Conservation (phyloP, 2,113 vertebrate species). For the Loxodonta africana region DNA sequence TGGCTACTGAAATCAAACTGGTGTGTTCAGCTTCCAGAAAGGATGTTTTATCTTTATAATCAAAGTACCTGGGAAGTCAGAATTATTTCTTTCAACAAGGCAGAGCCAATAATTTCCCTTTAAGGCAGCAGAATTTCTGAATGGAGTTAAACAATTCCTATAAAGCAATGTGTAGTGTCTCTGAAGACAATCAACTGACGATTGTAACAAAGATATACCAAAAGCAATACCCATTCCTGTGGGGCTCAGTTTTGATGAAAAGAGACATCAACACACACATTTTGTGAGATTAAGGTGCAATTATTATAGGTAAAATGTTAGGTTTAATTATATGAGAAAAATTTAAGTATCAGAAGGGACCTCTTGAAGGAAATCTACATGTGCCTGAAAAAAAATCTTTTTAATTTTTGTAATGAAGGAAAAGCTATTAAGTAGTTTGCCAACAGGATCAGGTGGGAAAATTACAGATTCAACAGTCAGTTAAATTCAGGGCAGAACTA, state of each 20-base stretch:
- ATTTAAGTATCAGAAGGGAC: background rate
- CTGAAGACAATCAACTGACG: background rate
- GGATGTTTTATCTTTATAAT: background rate
- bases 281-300: background rate
- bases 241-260: background rate
- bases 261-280: background rate
- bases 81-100: background rate
- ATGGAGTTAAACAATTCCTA: background rate
- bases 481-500: background rate
- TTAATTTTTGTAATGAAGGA: background rate
- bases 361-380: background rate
- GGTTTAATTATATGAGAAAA: background rate
- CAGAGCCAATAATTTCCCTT: background rate
- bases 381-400: background rate
- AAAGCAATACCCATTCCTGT: background rate
- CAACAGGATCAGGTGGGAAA: background rate
- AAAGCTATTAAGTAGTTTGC: background rate
- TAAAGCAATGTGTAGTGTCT: background rate
- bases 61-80: background rate
- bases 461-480: background rate
- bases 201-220: background rate
- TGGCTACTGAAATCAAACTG: background rate
- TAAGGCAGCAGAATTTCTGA: background rate
- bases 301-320: background rate
- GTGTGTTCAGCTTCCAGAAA: background rate